These are phyloP conservation scores for Holothuria glaberrima DNA, from an alignment of 35 echinoderm and acorn worm species.

Conservation along the genomic window DNA sequence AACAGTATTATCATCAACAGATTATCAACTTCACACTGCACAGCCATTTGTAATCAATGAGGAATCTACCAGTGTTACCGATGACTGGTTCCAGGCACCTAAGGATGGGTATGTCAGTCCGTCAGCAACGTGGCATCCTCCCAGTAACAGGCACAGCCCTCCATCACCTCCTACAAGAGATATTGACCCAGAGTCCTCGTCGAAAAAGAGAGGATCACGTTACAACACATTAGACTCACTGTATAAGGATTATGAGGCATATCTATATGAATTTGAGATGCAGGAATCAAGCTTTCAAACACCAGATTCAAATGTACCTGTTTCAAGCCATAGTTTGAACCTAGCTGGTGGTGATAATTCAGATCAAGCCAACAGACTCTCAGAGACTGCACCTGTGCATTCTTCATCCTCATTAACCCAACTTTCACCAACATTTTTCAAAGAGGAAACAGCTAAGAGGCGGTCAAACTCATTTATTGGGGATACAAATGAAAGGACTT, in stretches of 20 bases:
- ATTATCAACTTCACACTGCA: conserved; percentile 29
- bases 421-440: not conserved
- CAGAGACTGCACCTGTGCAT: not conserved
- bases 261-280: not conserved
- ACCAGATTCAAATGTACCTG: not conserved
- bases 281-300: conserved; percentile 3
- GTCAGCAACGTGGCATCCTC: conserved; percentile 32
- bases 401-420: conserved; percentile 22
- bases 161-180: conserved; percentile 57
- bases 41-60: conserved; percentile 33
- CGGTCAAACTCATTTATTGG: conserved; percentile 53
- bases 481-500: conserved; percentile 53
- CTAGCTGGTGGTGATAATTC: not conserved
- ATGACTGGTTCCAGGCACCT: conserved; percentile 23
- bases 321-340: not conserved
- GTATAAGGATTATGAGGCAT: conserved; percentile 31
- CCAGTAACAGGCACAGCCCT: not conserved
- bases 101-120: not conserved
- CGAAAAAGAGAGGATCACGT: not conserved
- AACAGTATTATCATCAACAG: conserved; percentile 9
- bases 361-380: not conserved
- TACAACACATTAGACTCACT: conserved; percentile 38
- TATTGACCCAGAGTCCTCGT: conserved; percentile 12
- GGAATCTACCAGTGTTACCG: not conserved
- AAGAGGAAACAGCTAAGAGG: not conserved